These are phyloP conservation scores for Dascyllus trimaculatus DNA, from an alignment of 2,113 vertebrate genomes.

Conservation along the genomic window DNA sequence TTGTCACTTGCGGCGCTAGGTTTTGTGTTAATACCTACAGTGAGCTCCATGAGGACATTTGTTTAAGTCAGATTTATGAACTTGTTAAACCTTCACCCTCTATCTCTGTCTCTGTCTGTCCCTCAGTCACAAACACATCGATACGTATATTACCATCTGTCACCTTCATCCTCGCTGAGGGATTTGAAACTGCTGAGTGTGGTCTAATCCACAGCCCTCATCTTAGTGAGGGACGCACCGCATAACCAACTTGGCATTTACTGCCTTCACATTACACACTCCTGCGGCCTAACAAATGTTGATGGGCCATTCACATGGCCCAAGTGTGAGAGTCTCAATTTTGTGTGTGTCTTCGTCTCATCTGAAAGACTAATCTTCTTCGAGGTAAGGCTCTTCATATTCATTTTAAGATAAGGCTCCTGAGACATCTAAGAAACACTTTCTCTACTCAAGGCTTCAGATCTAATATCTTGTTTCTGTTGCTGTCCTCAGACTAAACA, in stretches of 20 bases:
- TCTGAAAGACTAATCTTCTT: slow-evolving; percentile 5
- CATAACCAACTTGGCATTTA: slow-evolving; percentile 49
- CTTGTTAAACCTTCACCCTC: not conserved
- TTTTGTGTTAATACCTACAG: not conserved
- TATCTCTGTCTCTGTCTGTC: slow-evolving; percentile 10
- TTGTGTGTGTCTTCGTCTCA: not conserved
- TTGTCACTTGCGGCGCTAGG: not conserved
- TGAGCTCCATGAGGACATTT: not conserved
- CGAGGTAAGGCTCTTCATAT: slow-evolving; percentile 59
- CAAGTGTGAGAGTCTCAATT: not conserved
- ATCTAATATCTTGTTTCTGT: not conserved
- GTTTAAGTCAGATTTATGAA: not conserved
- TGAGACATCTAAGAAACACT: not conserved
- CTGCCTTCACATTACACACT: not conserved
- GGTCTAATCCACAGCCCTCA: slow-evolving; percentile 72
- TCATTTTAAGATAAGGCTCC: not conserved
- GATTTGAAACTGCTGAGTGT: slow-evolving; percentile 84
- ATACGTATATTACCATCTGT: slow-evolving; percentile 76
- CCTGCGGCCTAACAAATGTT: not conserved
- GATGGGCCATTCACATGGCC: slow-evolving; percentile 10
- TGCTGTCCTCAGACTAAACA: not conserved
- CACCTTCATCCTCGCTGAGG: slow-evolving; percentile 64
- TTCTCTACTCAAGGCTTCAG: not conserved
- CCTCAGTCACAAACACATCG: slow-evolving; percentile 19
- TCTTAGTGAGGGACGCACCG: slow-evolving; percentile 67